Base-by-base conservation (phyloP, 2,888 invertebrate genomes). In the Carcina quercana region DNA sequence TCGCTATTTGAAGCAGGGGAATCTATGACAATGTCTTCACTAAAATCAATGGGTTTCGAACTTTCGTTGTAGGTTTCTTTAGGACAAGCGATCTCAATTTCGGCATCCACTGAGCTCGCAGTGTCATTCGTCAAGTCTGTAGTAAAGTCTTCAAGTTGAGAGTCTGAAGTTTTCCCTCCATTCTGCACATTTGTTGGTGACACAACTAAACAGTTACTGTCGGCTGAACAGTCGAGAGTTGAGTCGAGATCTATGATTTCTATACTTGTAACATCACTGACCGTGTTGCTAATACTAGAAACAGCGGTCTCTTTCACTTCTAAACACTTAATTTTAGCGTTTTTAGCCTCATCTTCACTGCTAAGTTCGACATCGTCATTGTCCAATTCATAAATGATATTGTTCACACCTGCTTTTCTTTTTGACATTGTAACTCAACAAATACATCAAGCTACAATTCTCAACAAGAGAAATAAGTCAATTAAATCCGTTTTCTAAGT, bases 341-440 rank as follows among this genome's bases (percentile, higher is more conserved):
- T 67, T 50, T 59, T 76, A 51, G 50, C 60, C 59, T 83, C 82
- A 39, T 82, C 82, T 14, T 78, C 82, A 46, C 80, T 80, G 32
- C 82, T 83, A 25, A 70, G 46, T 52, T 66, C 75, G 39, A 79
- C 59, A 52, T 85, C 85, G 39, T 82, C 83, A 48, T 78, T 78
- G 44, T 83, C 79, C 45, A 85, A 67, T 66, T 85, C 85, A 57
- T 74, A 85, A 56, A 85, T 83, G 6, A 83, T 83, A 64, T 83
- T 72, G 37, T 74, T 75, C 15, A 83, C 72, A 25, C 53, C 70
- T 17, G 68, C 59, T 56, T 75, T 83, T 44, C 84, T 66, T 62
- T 80, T 83, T 11, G 84, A 62, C 84, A 85, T 84, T 40, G 32
- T 51, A 31, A 21, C 10, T 10, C 27, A 32, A 19, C 27, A 15